These are phyloP conservation scores for Brevimyrus niger DNA, from an alignment of 2,113 vertebrate genomes.

Conservation along the genomic window DNA sequence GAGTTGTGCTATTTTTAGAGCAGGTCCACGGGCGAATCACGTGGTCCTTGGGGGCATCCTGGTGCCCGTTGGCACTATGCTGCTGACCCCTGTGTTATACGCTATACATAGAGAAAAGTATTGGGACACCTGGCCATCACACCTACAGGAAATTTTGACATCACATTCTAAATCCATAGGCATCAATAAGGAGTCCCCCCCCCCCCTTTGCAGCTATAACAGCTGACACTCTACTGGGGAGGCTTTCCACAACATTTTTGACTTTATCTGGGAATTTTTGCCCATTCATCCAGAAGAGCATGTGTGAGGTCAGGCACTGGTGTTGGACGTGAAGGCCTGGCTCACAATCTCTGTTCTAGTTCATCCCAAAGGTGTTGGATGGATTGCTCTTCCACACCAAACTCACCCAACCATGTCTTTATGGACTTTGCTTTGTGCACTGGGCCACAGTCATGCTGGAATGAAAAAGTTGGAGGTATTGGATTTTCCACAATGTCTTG, in stretches of 20 bases:
- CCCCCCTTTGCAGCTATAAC: background rate
- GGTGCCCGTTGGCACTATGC: too few relatives aligned
- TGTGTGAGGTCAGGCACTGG: background rate
- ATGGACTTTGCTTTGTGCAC: background rate
- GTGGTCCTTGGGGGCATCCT: too few relatives aligned
- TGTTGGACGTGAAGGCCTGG: background rate
- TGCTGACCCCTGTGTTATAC: background rate
- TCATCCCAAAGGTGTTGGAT: background rate
- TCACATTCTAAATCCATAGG: background rate
- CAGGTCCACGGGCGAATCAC: too few relatives aligned
- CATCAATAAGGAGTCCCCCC: background rate
- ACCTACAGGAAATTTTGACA: background rate
- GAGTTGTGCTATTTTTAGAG: too few relatives aligned
- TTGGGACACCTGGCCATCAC: background rate
- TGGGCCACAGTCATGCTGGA: background rate
- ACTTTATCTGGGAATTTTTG: background rate
- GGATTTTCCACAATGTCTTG: too few relatives aligned
- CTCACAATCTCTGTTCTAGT: background rate
- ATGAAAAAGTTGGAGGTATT: background rate
- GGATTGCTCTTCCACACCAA: background rate
- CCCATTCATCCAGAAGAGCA: background rate
- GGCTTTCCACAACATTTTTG: background rate
- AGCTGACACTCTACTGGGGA: background rate
- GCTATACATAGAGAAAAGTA: background rate
- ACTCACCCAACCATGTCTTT: background rate